Percentiles rank a stretch among this genome's conserved stretches.
These are phyloP conservation scores for Formica exsecta DNA, from an alignment of 1,140 invertebrate species.

Conservation along the genomic window DNA sequence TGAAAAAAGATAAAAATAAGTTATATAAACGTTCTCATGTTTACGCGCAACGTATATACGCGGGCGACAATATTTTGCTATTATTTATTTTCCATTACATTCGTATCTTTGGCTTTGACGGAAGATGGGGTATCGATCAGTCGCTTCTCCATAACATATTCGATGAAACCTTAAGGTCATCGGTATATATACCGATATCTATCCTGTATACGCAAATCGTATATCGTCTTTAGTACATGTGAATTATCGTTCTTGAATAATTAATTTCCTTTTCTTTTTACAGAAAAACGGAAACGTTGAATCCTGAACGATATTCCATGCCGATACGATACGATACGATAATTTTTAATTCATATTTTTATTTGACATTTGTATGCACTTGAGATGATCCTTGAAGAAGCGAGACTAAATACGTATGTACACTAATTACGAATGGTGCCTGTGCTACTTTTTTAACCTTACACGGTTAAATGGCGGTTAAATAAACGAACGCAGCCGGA, in stretches of 20 bases:
- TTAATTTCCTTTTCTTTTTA: not conserved
- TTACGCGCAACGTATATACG: not conserved
- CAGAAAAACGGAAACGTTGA: not conserved
- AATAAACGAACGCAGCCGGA: not conserved
- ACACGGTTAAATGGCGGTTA: not conserved
- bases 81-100: slow-evolving; percentile 14
- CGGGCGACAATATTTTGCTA: not conserved
- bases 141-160: not conserved
- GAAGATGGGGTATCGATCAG: slow-evolving; percentile 35
- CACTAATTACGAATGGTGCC: not conserved
- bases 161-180: slow-evolving; percentile 39
- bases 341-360: not conserved
- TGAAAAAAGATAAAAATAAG: not conserved
- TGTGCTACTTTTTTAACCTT: not conserved
- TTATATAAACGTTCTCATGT: no score
- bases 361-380: not conserved
- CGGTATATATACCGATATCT: not conserved
- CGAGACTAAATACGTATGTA: not conserved
- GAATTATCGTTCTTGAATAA: not conserved
- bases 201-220: not conserved
- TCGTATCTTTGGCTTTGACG: not conserved
- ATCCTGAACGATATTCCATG: not conserved
- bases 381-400: not conserved
- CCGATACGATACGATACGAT: no score
- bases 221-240: not conserved